These are phyloP conservation scores for Oeneis ivallda DNA, from an alignment of 2,888 invertebrate genomes.

Conservation along the genomic window DNA sequence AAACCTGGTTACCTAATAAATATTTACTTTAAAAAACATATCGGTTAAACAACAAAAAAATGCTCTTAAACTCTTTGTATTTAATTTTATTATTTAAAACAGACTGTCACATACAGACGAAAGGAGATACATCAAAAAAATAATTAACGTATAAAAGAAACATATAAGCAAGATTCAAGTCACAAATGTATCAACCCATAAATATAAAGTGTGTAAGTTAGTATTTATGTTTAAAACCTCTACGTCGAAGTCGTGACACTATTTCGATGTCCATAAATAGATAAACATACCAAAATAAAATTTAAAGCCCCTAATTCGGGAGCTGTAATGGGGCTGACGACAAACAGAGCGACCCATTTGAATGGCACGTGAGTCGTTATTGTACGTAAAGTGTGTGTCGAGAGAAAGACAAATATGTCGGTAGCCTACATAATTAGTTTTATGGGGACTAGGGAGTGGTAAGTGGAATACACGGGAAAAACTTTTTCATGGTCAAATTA, in stretches of 20 bases:
- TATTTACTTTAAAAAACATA: too few species aligned
- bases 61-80: too few species aligned
- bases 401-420: constrained; percentile 5
- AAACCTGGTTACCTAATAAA: too few species aligned
- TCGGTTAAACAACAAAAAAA: too few species aligned
- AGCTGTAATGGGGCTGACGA: constrained; percentile 11
- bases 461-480: background rate
- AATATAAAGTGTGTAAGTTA: too few species aligned
- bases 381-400: background rate
- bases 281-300: constrained; percentile 6
- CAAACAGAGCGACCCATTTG: constrained; percentile 10
- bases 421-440: background rate
- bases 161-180: too few species aligned
- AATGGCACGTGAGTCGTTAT: constrained; percentile 11
- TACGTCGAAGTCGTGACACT: background rate
- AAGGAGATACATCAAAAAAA: too few species aligned
- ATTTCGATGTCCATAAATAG: constrained; percentile 10
- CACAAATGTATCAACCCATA: too few species aligned
- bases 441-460: background rate
- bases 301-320: constrained; percentile 3
- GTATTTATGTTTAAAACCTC: background rate
- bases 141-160: too few species aligned
- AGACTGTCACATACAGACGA: too few species aligned
- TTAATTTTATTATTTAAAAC: too few species aligned
- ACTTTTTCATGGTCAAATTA: background rate